Conservation (phyloP, 2,888 invertebrate genomes). For the Sycophila texana region DNA sequence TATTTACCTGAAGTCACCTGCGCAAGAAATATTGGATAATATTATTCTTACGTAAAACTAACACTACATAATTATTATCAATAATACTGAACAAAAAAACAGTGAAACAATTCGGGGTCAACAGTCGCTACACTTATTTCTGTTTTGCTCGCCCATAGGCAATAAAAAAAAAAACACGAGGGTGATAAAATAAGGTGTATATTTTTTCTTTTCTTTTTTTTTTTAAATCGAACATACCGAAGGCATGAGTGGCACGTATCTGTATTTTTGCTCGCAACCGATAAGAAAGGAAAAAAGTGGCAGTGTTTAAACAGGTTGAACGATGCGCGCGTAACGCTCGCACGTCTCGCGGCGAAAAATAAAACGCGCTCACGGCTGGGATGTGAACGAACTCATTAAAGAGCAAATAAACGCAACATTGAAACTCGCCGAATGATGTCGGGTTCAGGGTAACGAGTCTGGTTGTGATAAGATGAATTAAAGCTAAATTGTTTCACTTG, state of each 20-base stretch:
- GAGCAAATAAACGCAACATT: slow-evolving; percentile 47
- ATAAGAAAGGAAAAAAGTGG: slow-evolving; percentile 5
- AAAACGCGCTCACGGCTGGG: slow-evolving; percentile 1
- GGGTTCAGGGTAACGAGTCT: slow-evolving; percentile 57
- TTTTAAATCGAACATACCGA: slow-evolving; percentile 1
- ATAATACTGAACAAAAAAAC: no score
- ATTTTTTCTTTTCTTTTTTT: slow-evolving; percentile 6
- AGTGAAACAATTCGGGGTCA: no score
- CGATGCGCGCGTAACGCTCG: slow-evolving; percentile 29
- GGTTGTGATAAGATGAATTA: slow-evolving; percentile 64
- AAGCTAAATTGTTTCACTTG: slow-evolving; percentile 66
- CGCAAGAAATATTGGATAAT: no score
- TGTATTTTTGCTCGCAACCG: neutral
- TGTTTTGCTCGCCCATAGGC: no score
- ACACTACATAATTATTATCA: no score
- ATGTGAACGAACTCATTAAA: slow-evolving; percentile 54
- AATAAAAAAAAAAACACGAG: no score
- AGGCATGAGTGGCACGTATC: neutral
- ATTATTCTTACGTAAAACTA: no score
- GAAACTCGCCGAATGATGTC: slow-evolving; percentile 50
- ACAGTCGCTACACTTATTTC: no score
- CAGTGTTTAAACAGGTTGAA: slow-evolving; percentile 45
- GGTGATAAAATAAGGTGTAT: no score
- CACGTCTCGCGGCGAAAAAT: slow-evolving; percentile 8
- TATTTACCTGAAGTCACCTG: no score